Percentiles rank a stretch among this genome's conserved stretches.
Evolutionary conservation across 2,888 invertebrate species (phyloP).

Genomic region (Celastrina argiolus): DNA sequence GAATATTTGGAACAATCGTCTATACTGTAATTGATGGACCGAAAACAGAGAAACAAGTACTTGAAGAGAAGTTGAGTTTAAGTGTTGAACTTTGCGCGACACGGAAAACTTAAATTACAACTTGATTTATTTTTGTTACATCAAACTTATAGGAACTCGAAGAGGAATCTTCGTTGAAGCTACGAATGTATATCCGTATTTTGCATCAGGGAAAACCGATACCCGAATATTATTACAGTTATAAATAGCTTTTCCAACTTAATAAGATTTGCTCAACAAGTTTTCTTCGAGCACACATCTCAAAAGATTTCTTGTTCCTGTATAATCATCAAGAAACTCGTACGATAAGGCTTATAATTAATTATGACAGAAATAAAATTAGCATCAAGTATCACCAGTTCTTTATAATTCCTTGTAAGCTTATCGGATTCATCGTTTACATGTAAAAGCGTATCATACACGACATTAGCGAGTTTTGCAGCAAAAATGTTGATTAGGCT

Average conservation of each 20-base stretch:
- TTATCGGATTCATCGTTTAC: background rate
- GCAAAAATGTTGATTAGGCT: slow-evolving; percentile 10
- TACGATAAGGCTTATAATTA: background rate
- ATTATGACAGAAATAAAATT: background rate
- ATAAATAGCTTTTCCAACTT: background rate
- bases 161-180: background rate
- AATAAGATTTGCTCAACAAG: background rate
- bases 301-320: background rate
- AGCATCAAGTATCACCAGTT: background rate
- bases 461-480: slow-evolving; percentile 11
- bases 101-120: slow-evolving; percentile 14
- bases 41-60: background rate
- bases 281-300: background rate
- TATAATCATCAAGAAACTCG: background rate
- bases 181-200: background rate
- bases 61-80: background rate
- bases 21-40: background rate
- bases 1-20: background rate
- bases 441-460: slow-evolving; percentile 9
- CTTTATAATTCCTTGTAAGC: background rate
- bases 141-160: background rate
- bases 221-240: background rate
- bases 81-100: background rate
- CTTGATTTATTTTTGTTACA: slow-evolving; percentile 18
- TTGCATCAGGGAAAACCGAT: slow-evolving; percentile 6